A percentile compares a stretch with the other conserved stretches of the same genome.
phyloP scores from a whole-genome alignment of 2,113 vertebrate genomes.

The Dipodomys spectabilis region DNA sequence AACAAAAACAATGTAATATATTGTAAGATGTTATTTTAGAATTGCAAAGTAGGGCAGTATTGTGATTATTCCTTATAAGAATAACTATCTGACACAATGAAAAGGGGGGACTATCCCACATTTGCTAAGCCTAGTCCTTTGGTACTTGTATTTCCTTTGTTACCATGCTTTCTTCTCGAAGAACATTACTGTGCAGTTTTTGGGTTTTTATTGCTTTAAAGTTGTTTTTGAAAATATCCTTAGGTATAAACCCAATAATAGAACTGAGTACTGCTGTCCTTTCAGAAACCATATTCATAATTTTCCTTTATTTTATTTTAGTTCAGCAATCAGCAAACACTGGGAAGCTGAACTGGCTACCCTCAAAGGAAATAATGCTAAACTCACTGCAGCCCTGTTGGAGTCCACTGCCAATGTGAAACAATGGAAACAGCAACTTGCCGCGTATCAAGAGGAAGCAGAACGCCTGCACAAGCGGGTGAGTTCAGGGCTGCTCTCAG shows the following conservation, averaged over 20 bases:
- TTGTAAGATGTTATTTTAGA: constrained; percentile 26
- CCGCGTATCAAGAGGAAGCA: constrained; percentile 98
- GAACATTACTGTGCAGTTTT: constrained; percentile 30
- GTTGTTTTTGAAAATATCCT: constrained; percentile 46
- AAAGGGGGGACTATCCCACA: background rate
- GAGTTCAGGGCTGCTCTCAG: background rate
- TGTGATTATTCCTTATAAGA: constrained; percentile 33
- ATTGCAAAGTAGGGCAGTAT: background rate
- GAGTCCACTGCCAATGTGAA: constrained; percentile 99
- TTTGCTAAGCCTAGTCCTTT: background rate
- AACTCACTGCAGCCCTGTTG: constrained; percentile 96
- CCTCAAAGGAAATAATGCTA: constrained; percentile 98
- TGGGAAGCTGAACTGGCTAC: constrained; percentile 99
- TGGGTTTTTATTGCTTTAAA: constrained; percentile 48
- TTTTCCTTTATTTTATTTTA: constrained; percentile 79
- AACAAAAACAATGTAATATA: background rate
- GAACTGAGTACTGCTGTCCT: background rate
- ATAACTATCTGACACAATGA: background rate
- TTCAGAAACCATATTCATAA: background rate
- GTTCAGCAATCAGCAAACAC: constrained; percentile 95
- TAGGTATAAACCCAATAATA: background rate
- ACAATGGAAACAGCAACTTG: constrained; percentile 99
- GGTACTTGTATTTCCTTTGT: constrained; percentile 21
- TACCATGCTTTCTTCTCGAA: constrained; percentile 29
- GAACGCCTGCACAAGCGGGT: constrained; percentile 98